phyloP scores from a whole-genome alignment of 2,888 invertebrate species.

The Pseudeuparius sepicola region DNA sequence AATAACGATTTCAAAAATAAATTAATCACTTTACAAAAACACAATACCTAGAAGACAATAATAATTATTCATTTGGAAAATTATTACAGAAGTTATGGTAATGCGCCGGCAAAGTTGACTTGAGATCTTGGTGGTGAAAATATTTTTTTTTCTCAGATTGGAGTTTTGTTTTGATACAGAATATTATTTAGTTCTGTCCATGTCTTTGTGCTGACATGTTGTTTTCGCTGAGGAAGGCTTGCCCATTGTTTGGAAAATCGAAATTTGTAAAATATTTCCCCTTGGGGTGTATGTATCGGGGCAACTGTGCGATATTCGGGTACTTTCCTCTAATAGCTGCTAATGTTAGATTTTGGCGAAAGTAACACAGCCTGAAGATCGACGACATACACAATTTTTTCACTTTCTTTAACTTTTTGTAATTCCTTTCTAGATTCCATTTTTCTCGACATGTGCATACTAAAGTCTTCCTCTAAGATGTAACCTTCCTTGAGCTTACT shows the following conservation, averaged over 20 bases:
- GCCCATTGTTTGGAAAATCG: slow-evolving; percentile 10
- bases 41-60: slow-evolving; percentile 4
- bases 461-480: slow-evolving; percentile 7
- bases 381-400: slow-evolving; percentile 15
- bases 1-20: slow-evolving; percentile 3
- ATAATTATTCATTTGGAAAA: slow-evolving; percentile 10
- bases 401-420: slow-evolving; percentile 10
- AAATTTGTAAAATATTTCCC: slow-evolving; percentile 8
- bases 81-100: slow-evolving; percentile 8
- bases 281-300: slow-evolving; percentile 10
- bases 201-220: slow-evolving; percentile 3
- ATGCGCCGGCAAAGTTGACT: slow-evolving; percentile 9
- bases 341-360: slow-evolving; percentile 16
- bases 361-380: slow-evolving; percentile 17
- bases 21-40: slow-evolving; percentile 9
- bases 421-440: slow-evolving; percentile 12
- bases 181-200: slow-evolving; percentile 8
- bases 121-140: slow-evolving; percentile 12
- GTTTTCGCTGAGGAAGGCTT: slow-evolving; percentile 9
- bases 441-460: slow-evolving; percentile 11
- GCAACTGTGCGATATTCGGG: slow-evolving; percentile 6
- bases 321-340: slow-evolving; percentile 14
- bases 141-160: slow-evolving; percentile 8
- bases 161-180: slow-evolving; percentile 8
- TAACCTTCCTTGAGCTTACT: slow-evolving; percentile 9